These are phyloP conservation scores for Hemithea aestivaria DNA, from an alignment of 2,888 invertebrate genomes.

Conservation along the genomic window DNA sequence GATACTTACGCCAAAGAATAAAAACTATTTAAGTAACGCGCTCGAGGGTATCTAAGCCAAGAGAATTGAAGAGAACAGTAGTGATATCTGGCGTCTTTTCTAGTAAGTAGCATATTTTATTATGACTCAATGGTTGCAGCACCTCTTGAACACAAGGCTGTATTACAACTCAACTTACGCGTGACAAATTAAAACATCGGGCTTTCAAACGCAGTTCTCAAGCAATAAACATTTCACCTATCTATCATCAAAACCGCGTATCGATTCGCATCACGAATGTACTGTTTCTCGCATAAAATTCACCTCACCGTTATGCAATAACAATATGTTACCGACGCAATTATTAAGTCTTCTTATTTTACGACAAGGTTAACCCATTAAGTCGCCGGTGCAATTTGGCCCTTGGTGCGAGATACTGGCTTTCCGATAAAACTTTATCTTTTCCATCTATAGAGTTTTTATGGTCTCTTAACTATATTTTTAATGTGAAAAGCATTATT, in stretches of 20 bases:
- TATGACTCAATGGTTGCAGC: constrained; percentile 27
- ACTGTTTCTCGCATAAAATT: constrained; percentile 30
- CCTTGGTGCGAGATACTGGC: constrained; percentile 20
- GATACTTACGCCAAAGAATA: too few species aligned
- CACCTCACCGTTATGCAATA: constrained; percentile 38
- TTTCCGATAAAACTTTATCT: neutral
- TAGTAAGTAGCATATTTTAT: too few species aligned
- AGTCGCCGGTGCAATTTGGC: constrained; percentile 26
- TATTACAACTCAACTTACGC: constrained; percentile 29
- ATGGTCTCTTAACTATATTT: neutral
- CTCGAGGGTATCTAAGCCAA: too few species aligned
- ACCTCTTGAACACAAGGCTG: constrained; percentile 8
- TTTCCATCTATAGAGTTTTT: constrained; percentile 6
- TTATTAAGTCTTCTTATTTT: constrained; percentile 29
- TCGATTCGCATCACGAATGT: constrained; percentile 29
- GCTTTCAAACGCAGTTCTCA: constrained; percentile 32
- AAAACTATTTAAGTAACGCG: too few species aligned
- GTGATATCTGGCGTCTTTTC: too few species aligned
- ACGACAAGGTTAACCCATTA: constrained; percentile 34
- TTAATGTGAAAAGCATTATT: neutral
- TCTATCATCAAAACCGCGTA: constrained; percentile 34
- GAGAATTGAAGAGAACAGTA: too few species aligned
- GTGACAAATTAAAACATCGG: constrained; percentile 38
- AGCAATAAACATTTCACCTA: constrained; percentile 31
- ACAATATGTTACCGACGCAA: constrained; percentile 32